phyloP scores from a whole-genome alignment of 2,888 invertebrate genomes.

The Eupithecia subfuscata region DNA sequence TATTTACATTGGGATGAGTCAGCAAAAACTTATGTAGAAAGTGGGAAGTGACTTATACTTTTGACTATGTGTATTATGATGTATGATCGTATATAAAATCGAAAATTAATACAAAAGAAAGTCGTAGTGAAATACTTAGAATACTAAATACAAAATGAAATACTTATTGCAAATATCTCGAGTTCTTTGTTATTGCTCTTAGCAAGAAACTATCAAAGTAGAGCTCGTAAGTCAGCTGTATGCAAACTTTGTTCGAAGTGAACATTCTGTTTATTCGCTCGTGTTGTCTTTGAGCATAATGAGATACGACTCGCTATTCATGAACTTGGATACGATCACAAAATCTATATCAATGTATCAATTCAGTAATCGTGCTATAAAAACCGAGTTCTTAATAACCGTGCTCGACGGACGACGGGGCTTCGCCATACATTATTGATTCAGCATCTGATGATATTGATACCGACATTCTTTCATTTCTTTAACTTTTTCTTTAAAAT shows the following conservation, averaged over 20 bases:
- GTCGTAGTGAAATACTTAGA: no score
- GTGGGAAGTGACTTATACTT: not conserved
- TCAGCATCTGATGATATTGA: not conserved
- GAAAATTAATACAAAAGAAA: no score
- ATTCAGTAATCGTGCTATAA: constrained; percentile 24
- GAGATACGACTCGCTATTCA: constrained; percentile 34
- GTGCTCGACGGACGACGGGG: constrained; percentile 5
- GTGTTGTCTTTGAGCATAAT: constrained; percentile 22
- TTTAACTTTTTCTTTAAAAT: not conserved
- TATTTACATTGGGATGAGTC: not conserved
- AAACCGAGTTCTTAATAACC: constrained; percentile 22
- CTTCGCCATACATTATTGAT: constrained; percentile 21
- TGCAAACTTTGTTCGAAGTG: not conserved
- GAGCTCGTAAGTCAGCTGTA: not conserved
- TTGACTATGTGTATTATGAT: not conserved
- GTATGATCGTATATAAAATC: no score
- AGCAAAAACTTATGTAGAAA: not conserved
- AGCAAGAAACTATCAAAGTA: not conserved
- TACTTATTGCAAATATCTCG: not conserved
- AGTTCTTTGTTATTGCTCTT: not conserved
- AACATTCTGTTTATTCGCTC: constrained; percentile 16
- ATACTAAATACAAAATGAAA: not conserved
- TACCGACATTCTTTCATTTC: not conserved
- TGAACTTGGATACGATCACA: constrained; percentile 28
- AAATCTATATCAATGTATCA: constrained; percentile 22